Evolutionary conservation across 2,888 invertebrate species (phyloP), one percentile per base, ranked within the genome.

Genomic region (Hypsopygia costalis): DNA sequence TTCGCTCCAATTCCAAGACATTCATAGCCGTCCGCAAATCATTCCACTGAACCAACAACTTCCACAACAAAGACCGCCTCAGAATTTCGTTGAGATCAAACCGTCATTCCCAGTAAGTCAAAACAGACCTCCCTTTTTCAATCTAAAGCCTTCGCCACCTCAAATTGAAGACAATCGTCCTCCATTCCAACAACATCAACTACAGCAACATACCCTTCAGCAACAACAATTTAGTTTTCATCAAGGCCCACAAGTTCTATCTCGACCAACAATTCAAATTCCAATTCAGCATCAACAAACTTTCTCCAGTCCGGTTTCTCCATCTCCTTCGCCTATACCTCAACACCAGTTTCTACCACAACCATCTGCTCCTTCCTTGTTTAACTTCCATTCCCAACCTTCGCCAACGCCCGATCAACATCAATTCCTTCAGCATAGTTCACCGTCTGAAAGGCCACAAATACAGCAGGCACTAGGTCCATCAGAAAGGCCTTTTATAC

Each of bases 131-230:
- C 68, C 85, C 46, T 69, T 89, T 66, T 74, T 86, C 41, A 89
- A 88, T 40, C 68, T 86, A 0, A 87, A 83, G 44, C 89, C 88
- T 42, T 82, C 86, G 5, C 88, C 87, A 28, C 88, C 86, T 4
- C 75, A 74, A 16, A 55, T 81, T 44, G 89, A 89, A 57, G 64
- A 79, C 28, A 80, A 77, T 39, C 78, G 81, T n/a, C 75, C 69
- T 20, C 72, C 78, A 25, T 81, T 86, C 62, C 81, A 83, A 36
- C 72, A 74, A 43, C 71, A 69, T 32, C 62, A 69, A 28, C 59
- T 73, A 43, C 71, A 69, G 25, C 58, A 57, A 34, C 69, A 72
- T 16, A 79, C 82, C 50, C 67, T 77, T 16, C 80, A 81, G 46
- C 81, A 76, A 39, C 33, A 9, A 6, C 90, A 89, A 46, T 77